phyloP scores from a whole-genome alignment of 2,113 vertebrate genomes.

The Osmerus eperlanus region DNA sequence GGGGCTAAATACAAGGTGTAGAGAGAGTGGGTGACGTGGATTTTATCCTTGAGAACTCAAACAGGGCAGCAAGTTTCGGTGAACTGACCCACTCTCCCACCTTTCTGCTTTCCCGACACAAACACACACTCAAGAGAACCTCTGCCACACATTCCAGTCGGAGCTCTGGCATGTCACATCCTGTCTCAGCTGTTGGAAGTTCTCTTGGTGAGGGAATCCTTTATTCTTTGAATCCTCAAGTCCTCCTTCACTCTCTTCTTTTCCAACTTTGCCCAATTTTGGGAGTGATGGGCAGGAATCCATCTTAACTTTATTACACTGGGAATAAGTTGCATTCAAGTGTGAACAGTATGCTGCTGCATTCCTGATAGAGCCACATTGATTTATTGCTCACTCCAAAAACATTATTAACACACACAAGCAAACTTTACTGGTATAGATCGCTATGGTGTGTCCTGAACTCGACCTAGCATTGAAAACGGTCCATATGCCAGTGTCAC shows the following conservation, averaged over 20 bases:
- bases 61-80: conserved; percentile 39
- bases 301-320: too few relatives aligned
- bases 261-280: not conserved
- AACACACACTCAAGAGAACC: conserved; percentile 19
- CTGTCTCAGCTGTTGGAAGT: conserved; percentile 59
- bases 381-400: too few relatives aligned
- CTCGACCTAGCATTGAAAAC: too few relatives aligned
- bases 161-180: conserved; percentile 66
- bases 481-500: too few relatives aligned
- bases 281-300: too few relatives aligned
- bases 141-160: conserved; percentile 63
- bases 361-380: too few relatives aligned
- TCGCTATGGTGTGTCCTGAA: too few relatives aligned
- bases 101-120: conserved; percentile 30
- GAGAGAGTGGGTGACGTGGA: conserved; percentile 18
- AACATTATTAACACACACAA: too few relatives aligned
- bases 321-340: too few relatives aligned
- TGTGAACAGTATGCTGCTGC: too few relatives aligned
- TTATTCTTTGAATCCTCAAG: conserved; percentile 40
- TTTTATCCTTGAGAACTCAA: conserved; percentile 54
- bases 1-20: conserved; percentile 41
- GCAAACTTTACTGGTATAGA: too few relatives aligned
- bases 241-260: conserved; percentile 21
- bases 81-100: conserved; percentile 17
- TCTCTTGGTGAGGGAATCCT: conserved; percentile 48